A percentile compares a stretch with the other conserved stretches of the same genome.
Evolutionary conservation across 1,140 invertebrate genomes (phyloP).

Genomic region (Zaprionus lachaisei): DNA sequence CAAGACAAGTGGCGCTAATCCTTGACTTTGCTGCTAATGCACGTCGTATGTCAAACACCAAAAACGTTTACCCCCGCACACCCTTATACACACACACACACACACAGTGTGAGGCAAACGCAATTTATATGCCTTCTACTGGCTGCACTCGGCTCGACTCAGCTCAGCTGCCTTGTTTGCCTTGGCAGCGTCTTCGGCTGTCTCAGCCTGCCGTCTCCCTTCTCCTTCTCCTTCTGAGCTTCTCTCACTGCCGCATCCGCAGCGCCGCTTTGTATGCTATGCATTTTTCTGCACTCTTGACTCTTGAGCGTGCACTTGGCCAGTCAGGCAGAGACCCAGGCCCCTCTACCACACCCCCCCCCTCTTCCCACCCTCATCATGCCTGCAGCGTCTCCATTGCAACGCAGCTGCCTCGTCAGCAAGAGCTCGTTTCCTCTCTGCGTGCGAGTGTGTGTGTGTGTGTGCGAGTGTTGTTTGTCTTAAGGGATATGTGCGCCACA

Average conservation of each 20-base stretch:
- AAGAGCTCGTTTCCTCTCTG: conserved; percentile 53
- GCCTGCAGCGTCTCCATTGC: conserved; percentile 29
- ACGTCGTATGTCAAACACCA: conserved; percentile 82
- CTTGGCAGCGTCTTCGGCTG: conserved; percentile 64
- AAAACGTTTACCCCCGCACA: conserved; percentile 70
- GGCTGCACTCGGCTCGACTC: conserved; percentile 28
- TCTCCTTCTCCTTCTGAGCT: not conserved
- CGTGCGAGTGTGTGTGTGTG: conserved; percentile 7
- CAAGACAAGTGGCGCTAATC: conserved; percentile 81
- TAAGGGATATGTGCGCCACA: conserved; percentile 73
- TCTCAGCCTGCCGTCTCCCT: conserved; percentile 8
- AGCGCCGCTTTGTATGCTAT: conserved; percentile 68
- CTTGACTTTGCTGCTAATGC: conserved; percentile 83
- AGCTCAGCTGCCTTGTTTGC: conserved; percentile 61
- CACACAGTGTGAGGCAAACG: conserved; percentile 51
- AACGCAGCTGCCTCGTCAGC: conserved; percentile 46
- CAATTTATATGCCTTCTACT: conserved; percentile 79
- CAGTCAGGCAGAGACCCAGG: conserved; percentile 40
- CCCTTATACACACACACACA: conserved; percentile 45
- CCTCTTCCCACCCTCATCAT: not conserved
- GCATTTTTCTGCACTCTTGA: conserved; percentile 82
- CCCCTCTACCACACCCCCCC: not conserved
- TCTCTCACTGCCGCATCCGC: conserved; percentile 6
- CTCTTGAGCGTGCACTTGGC: conserved; percentile 80
- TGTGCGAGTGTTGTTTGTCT: conserved; percentile 76